These are phyloP conservation scores for Astropecten irregularis DNA, from an alignment of 53 echinoderm and acorn worm genomes.

Conservation along the genomic window DNA sequence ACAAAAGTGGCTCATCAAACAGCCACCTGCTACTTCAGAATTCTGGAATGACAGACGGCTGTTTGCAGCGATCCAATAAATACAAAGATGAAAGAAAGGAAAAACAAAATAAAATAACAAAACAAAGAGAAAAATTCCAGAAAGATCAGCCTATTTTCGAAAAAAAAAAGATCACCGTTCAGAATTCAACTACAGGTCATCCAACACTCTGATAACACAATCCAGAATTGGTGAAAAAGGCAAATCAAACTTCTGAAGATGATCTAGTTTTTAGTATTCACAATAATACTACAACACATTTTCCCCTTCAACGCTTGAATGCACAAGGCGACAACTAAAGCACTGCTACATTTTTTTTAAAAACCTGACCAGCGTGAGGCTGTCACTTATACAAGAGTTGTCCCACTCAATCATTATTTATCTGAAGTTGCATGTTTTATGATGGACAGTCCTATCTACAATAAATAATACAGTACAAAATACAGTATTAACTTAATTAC, in stretches of 20 bases:
- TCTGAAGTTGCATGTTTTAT: constrained; percentile 34
- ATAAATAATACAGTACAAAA: too few species aligned
- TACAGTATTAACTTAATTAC: too few species aligned
- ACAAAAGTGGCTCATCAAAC: constrained; percentile 12
- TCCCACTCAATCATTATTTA: constrained; percentile 35
- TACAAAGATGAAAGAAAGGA: too few species aligned
- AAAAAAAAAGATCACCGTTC: not conserved
- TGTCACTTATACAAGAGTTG: constrained; percentile 26
- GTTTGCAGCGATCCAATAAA: too few species aligned
- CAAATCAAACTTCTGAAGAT: constrained; percentile 21
- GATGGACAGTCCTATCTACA: constrained; percentile 38
- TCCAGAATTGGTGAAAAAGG: constrained; percentile 29
- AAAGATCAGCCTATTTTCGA: constrained; percentile 45
- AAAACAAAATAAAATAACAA: too few species aligned
- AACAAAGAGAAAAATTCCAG: too few species aligned
- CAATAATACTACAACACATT: constrained; percentile 7
- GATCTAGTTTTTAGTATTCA: constrained; percentile 37
- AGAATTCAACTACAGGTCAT: constrained; percentile 19
- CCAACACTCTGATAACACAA: constrained; percentile 49
- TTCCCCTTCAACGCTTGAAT: not conserved
- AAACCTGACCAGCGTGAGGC: too few species aligned
- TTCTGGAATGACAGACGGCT: not conserved
- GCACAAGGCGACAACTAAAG: constrained; percentile 34
- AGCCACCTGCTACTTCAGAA: not conserved
- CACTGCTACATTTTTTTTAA: not conserved